A percentile compares a stretch with the other conserved stretches of the same genome.
These are phyloP conservation scores for Saturnia pavonia DNA, from an alignment of 2,888 invertebrate species.

Conservation along the genomic window DNA sequence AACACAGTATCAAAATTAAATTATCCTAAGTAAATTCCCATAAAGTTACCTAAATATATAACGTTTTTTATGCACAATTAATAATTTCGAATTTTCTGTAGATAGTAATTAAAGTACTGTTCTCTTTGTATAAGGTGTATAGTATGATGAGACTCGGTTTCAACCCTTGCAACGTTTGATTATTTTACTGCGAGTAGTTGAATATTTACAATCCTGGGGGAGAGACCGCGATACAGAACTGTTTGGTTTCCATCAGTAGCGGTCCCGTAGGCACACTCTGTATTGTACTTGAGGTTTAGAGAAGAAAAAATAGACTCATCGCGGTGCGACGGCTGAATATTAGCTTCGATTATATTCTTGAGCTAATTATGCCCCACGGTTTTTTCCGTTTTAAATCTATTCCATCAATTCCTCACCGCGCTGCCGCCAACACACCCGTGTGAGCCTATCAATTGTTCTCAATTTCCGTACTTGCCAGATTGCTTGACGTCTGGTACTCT, in stretches of 20 bases:
- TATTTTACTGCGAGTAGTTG: conserved; percentile 55
- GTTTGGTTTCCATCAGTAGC: conserved; percentile 23
- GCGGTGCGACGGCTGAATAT: background rate
- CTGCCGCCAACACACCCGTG: background rate
- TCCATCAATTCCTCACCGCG: too few relatives aligned
- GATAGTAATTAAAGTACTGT: conserved; percentile 5
- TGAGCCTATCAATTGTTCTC: too few relatives aligned
- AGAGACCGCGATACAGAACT: conserved; percentile 29
- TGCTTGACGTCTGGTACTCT: too few relatives aligned
- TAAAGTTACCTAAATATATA: too few relatives aligned
- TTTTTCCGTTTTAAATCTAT: background rate
- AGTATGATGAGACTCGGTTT: conserved; percentile 38
- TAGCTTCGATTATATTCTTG: background rate
- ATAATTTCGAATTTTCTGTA: background rate
- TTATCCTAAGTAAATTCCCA: too few relatives aligned
- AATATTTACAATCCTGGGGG: conserved; percentile 48
- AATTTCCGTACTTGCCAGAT: too few relatives aligned
- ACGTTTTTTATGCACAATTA: background rate
- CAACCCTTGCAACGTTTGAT: conserved; percentile 57
- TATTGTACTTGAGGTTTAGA: conserved; percentile 16
- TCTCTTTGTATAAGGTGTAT: conserved; percentile 12
- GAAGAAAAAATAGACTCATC: background rate
- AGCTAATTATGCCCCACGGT: background rate
- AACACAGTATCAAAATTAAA: too few relatives aligned
- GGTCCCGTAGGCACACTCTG: conserved; percentile 10